Evolutionary conservation across 1,140 invertebrate species (phyloP), one percentile per base, ranked within the genome.

Genomic region (Acyrthosiphon pisum): DNA sequence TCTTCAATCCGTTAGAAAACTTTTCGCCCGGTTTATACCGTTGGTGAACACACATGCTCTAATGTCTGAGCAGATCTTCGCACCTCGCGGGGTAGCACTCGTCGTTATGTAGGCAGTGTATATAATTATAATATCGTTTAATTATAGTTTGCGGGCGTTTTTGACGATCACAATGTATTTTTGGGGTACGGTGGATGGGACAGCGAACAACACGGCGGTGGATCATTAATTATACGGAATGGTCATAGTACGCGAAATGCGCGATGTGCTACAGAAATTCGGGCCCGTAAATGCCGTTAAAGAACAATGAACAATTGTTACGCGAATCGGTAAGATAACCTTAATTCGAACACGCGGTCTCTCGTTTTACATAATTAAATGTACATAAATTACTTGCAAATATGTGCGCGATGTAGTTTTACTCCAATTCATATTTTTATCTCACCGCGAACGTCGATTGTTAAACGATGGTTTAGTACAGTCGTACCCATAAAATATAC

Each of bases 251-350:
- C 50, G 4, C 35, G 9, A 89, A 89, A 89, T 37, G 2, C 48
- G 9, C n/a, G 11, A 37, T 41, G 48, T 37, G 88, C 37, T 41
- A 56, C 23, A 89, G 50, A 56, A 89, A 56, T 89, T 89, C 11
- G 88, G 48, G 22, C 41, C 22, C 1, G 50, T 37, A 14, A 76
- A 56, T 41, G 35, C 88, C 88, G 35, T 53, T 37, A 89, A 89
- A 37, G 50, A 37, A 89, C 35, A 56, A 89, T 89, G 48, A 37
- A 89, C 35, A 56, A 89, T 56, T 89, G 87, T 89, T 89, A 37
- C 48, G 35, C 84, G 50, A 89, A 89, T 89, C 46, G 87, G 87
- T 53, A 89, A 89, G n/a, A 89, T 89, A 89, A 89, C 48, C 87
- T 53, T 89, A 89, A 89, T 89, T 18, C 48, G n/a, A 89, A 89